Evolutionary conservation across 1,140 invertebrate genomes (phyloP).

Genomic region (Cherax quadricarinatus): DNA sequence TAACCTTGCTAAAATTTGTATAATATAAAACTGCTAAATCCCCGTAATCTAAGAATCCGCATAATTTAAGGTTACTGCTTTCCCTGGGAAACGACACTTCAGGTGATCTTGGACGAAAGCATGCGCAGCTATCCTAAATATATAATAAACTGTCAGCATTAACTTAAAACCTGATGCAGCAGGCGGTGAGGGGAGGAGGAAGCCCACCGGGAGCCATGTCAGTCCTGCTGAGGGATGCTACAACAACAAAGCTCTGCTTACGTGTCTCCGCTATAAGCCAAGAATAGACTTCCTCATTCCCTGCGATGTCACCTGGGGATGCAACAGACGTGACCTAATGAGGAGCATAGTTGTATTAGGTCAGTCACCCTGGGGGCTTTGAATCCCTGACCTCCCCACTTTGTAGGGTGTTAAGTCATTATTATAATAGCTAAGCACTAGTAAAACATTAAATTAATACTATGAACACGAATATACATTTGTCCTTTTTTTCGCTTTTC

Average conservation of each 20-base stretch:
- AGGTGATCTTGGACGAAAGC: neutral
- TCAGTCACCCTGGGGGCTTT: neutral
- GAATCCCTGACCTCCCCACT: neutral
- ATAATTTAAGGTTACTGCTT: too few relatives aligned
- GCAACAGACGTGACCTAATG: slow-evolving; percentile 43
- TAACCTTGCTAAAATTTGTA: too few relatives aligned
- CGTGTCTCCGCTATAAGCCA: slow-evolving; percentile 61
- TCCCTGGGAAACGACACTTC: too few relatives aligned
- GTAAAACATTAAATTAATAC: neutral
- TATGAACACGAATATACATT: neutral
- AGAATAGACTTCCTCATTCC: slow-evolving; percentile 23
- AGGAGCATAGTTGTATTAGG: slow-evolving; percentile 13
- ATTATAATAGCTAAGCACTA: neutral
- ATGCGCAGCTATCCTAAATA: neutral
- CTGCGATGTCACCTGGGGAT: slow-evolving; percentile 57
- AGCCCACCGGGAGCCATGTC: neutral
- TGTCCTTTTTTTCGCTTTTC: neutral
- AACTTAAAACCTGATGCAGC: neutral
- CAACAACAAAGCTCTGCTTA: slow-evolving; percentile 35
- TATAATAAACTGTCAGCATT: neutral
- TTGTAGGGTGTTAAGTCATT: neutral
- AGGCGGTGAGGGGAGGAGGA: neutral
- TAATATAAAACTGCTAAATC: too few relatives aligned
- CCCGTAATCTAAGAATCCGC: too few relatives aligned
- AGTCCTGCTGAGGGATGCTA: neutral